phyloP scores from a whole-genome alignment of 2,888 invertebrate genomes.

The Branchellion lobata region DNA sequence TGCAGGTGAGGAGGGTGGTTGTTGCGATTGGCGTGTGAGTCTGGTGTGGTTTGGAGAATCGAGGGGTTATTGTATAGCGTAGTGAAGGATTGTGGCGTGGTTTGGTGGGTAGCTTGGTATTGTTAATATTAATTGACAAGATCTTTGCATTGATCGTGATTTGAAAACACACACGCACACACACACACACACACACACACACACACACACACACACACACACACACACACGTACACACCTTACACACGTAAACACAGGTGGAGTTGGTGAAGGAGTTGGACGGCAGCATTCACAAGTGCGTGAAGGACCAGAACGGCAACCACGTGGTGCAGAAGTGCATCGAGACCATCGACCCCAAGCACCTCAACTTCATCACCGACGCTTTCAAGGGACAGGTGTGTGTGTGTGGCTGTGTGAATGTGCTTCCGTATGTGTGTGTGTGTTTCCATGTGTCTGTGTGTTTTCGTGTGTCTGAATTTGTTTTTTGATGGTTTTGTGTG shows the following conservation, averaged over 20 bases:
- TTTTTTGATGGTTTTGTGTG: no score
- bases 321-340: constrained; percentile 99
- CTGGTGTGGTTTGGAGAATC: no score
- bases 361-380: constrained; percentile 88
- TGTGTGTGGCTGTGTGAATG: neutral
- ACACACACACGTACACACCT: no score
- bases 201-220: no score
- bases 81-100: no score
- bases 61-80: no score
- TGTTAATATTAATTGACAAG: no score
- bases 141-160: no score
- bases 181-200: no score
- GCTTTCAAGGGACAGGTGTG: constrained; percentile 69
- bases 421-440: neutral
- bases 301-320: constrained; percentile 99
- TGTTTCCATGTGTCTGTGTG: neutral
- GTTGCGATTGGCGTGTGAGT: neutral
- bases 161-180: no score
- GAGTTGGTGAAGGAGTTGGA: constrained; percentile 96
- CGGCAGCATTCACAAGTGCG: constrained; percentile 95
- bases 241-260: constrained; percentile 64
- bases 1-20: constrained; percentile 68
- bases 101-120: no score
- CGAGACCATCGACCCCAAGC: constrained; percentile 95
- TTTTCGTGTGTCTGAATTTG: neutral